A percentile compares a stretch with the other conserved stretches of the same genome.
These are phyloP conservation scores for Parascotia fuliginaria DNA, from an alignment of 2,888 invertebrate genomes.

Conservation along the genomic window DNA sequence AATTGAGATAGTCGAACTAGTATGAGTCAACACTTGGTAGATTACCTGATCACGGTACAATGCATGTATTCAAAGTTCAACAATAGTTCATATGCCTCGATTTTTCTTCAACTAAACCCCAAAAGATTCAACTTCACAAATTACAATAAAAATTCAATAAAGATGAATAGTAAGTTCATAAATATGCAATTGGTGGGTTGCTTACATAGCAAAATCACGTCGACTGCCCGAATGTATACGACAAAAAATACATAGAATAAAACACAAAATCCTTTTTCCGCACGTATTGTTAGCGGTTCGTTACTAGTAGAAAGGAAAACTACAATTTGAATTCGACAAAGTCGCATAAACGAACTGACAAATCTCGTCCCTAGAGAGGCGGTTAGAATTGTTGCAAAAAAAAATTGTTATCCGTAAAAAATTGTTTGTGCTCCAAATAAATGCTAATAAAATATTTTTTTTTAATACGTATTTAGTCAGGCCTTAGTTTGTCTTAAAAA, in stretches of 20 bases:
- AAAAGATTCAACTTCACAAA: slow-evolving; percentile 28
- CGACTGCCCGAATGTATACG: slow-evolving; percentile 66
- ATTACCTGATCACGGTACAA: too few relatives aligned
- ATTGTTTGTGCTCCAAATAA: slow-evolving; percentile 45
- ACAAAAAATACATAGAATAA: slow-evolving; percentile 66
- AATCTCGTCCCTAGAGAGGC: slow-evolving; percentile 67
- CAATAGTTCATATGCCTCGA: slow-evolving; percentile 30
- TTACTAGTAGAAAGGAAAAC: slow-evolving; percentile 75
- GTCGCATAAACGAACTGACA: slow-evolving; percentile 79
- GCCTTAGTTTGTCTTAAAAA: too few relatives aligned
- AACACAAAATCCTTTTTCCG: slow-evolving; percentile 67
- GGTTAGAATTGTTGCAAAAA: slow-evolving; percentile 65
- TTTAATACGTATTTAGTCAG: too few relatives aligned
- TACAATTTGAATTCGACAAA: slow-evolving; percentile 78
- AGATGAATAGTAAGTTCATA: slow-evolving; percentile 77
- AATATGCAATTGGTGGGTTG: slow-evolving; percentile 82
- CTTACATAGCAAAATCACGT: slow-evolving; percentile 77
- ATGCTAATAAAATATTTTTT: too few relatives aligned
- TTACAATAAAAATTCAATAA: slow-evolving; percentile 41
- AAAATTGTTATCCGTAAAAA: slow-evolving; percentile 49
- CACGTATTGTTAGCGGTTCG: slow-evolving; percentile 81
- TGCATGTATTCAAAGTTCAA: slow-evolving; percentile 20
- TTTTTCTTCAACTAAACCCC: slow-evolving; percentile 32
- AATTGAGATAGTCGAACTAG: too few relatives aligned
- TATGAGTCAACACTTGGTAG: too few relatives aligned